Evolutionary conservation across 2,888 invertebrate genomes (phyloP).

Genomic region (Enoplolaimus lenunculus): DNA sequence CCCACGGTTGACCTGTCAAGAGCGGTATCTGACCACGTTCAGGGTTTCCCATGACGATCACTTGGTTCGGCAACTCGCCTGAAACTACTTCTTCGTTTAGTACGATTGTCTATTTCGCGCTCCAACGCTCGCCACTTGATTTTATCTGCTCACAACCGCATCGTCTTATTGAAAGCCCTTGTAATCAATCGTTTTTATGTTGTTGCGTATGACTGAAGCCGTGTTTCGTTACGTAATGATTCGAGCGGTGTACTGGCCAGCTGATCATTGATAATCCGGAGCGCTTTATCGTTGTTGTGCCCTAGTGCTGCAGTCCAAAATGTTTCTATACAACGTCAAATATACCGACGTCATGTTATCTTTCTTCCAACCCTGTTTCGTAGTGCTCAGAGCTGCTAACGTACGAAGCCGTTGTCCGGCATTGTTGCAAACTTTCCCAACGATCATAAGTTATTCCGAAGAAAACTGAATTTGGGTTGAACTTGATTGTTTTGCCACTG

Average conservation of each 20-base stretch:
- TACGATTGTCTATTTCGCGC: not conserved
- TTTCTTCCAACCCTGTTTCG: not conserved
- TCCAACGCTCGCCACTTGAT: not conserved
- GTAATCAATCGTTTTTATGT: no score
- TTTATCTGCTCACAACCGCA: not conserved
- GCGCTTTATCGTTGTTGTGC: no score
- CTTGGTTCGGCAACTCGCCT: no score
- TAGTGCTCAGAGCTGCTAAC: not conserved
- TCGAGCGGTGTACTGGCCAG: no score
- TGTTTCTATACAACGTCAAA: not conserved
- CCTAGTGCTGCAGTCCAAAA: not conserved
- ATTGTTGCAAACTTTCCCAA: no score
- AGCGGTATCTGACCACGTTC: no score
- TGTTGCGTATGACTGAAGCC: no score
- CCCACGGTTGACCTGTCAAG: no score
- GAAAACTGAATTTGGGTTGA: not conserved
- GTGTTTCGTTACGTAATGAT: no score
- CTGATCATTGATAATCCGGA: no score
- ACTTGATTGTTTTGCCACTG: not conserved
- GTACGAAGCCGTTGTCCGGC: no score
- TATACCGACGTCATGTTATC: not conserved
- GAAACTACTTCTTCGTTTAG: conserved; percentile 3
- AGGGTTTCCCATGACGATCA: no score
- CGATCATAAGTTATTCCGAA: not conserved
- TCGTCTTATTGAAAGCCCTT: not conserved